Base-by-base conservation (phyloP, 92 coral and sea anemone genomes). In the Ricordea florida region DNA sequence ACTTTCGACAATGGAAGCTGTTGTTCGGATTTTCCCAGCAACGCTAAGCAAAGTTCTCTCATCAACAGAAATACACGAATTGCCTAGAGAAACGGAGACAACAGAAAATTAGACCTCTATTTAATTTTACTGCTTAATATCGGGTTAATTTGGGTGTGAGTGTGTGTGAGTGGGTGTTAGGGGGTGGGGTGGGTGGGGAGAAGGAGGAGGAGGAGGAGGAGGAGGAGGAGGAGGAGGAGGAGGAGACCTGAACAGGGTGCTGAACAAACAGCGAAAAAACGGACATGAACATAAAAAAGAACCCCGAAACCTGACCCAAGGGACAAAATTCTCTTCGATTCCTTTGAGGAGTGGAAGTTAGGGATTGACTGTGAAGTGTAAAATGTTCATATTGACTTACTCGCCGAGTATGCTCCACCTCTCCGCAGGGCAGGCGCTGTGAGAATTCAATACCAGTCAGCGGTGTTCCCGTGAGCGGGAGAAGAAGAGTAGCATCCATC, bases 381-480 rank as follows among this genome's bases (percentile, higher is more conserved):
- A n/a, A n/a, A n/a, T n/a, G n/a, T n/a, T n/a, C n/a, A n/a, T n/a
- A n/a, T 8, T 5, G 38, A 60, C 87, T 76, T 35, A 92, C 98
- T 68, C 98, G 61, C 75, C 97, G 88, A 0, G 98, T 93, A 65
- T 94, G 98, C 69, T 94, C 98, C 8, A 92, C 98, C 57, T 92
- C 98, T 20, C 98, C 98, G 58, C 98, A 94, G 0, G 98, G 97
- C 40, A 94, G 91, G 29, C 98, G 93, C 89, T 94, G 91, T 24
- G 91, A 91, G 60, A 94, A 94, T 85, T 94, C 97, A 24, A 94
- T 94, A 7, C 98, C 98, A 9, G 98, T 94, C 87, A 94, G 87
- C 55, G 98, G 98, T 20, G 98, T 94, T 2, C 97, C 98, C 32
- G 98, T 94, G 41, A 85, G 79, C 21, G 98, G 98, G 0, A 94